Percentiles rank a stretch among this genome's conserved stretches.
These are phyloP conservation scores for Epicampocera succincta DNA, from an alignment of 2,888 invertebrate species.

Conservation along the genomic window DNA sequence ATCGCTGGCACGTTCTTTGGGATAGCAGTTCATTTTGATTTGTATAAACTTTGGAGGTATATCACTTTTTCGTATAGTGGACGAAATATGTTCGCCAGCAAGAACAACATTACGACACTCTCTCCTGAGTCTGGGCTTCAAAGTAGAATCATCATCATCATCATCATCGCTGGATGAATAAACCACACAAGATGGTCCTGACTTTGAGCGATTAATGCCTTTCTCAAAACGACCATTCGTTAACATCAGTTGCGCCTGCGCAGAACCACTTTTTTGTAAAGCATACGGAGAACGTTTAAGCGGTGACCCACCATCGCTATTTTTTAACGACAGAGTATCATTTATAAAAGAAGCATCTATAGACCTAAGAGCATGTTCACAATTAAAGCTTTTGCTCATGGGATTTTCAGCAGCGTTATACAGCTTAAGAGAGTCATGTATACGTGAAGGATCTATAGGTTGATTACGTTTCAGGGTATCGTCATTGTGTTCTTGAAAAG, in stretches of 20 bases:
- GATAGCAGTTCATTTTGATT: slow-evolving; percentile 82
- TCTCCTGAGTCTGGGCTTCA: slow-evolving; percentile 72
- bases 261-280: slow-evolving; percentile 81
- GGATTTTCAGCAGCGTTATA: slow-evolving; percentile 80
- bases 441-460: slow-evolving; percentile 82
- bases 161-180: slow-evolving; percentile 79
- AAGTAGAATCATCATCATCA: slow-evolving; percentile 74
- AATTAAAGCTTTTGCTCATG: slow-evolving; percentile 82
- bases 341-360: slow-evolving; percentile 80
- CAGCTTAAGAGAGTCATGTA: slow-evolving; percentile 82
- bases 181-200: slow-evolving; percentile 81
- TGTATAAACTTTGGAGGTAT: slow-evolving; percentile 78
- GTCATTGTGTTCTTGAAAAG: slow-evolving; percentile 79
- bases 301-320: slow-evolving; percentile 73
- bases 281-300: slow-evolving; percentile 78
- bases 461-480: slow-evolving; percentile 81
- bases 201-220: slow-evolving; percentile 82
- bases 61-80: slow-evolving; percentile 79
- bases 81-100: slow-evolving; percentile 73
- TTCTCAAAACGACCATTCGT: slow-evolving; percentile 77
- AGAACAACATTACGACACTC: neutral
- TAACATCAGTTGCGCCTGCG: slow-evolving; percentile 71
- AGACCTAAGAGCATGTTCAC: slow-evolving; percentile 80
- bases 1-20: slow-evolving; percentile 74
- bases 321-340: slow-evolving; percentile 78